Evolutionary conservation across 1,140 invertebrate genomes (phyloP).

Genomic region (Thaumatotibia leucotreta): DNA sequence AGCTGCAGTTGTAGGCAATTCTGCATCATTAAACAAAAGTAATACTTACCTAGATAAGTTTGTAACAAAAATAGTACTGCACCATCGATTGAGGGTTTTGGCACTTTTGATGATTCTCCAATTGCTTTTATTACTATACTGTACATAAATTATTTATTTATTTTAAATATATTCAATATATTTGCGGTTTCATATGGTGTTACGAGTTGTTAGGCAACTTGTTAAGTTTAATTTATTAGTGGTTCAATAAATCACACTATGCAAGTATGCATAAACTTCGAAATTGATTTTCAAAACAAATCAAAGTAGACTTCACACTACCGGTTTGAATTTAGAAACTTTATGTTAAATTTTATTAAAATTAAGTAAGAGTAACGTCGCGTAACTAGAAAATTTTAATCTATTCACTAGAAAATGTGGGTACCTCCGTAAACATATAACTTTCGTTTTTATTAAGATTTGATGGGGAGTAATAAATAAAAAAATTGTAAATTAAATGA

Average conservation of each 20-base stretch:
- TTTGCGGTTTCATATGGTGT: no score
- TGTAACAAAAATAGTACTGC: no score
- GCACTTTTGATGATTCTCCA: no score
- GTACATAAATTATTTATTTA: no score
- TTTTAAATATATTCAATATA: no score
- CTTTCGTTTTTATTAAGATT: not conserved
- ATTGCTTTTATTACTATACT: no score
- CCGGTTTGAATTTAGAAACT: conserved; percentile 3
- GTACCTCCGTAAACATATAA: not conserved
- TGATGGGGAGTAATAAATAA: not conserved
- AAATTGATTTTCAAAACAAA: not conserved
- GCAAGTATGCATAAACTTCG: not conserved
- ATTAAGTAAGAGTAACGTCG: not conserved
- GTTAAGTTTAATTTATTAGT: not conserved
- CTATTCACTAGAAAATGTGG: not conserved
- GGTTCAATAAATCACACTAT: not conserved
- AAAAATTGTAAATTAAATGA: not conserved
- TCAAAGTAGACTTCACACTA: not conserved
- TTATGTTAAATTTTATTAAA: conserved; percentile 10
- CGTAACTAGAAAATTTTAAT: conserved; percentile 9
- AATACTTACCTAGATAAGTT: no score
- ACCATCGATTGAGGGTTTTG: no score
- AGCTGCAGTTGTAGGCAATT: no score
- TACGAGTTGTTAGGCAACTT: no score
- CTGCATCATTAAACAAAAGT: no score